A percentile compares a stretch with the other conserved stretches of the same genome.
Evolutionary conservation across 2,113 vertebrate genomes (phyloP).

Genomic region (Atherinomorus stipes): DNA sequence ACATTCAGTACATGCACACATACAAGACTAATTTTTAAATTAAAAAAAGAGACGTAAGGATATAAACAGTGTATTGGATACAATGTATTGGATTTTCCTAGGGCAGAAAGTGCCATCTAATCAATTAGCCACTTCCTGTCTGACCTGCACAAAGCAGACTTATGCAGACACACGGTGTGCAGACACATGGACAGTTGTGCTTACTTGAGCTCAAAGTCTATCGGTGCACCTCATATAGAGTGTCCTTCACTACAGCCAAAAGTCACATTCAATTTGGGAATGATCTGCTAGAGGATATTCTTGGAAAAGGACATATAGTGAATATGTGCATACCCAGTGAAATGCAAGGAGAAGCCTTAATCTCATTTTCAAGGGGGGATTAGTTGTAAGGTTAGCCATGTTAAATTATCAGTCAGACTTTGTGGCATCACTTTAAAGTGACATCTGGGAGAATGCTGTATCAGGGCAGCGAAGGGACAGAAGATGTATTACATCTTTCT

Average conservation of each 20-base stretch:
- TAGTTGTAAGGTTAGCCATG: constrained; percentile 42
- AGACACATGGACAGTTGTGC: neutral
- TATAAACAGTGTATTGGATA: too few relatives aligned
- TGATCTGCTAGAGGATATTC: constrained; percentile 55
- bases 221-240: constrained; percentile 56
- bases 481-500: neutral
- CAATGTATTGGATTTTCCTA: too few relatives aligned
- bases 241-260: constrained; percentile 46
- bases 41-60: too few relatives aligned
- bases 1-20: too few relatives aligned
- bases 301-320: constrained; percentile 52
- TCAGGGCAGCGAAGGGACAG: neutral
- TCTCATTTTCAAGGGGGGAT: constrained; percentile 43
- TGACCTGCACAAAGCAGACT: neutral
- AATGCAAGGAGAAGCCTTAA: constrained; percentile 66
- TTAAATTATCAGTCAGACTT: constrained; percentile 46
- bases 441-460: constrained; percentile 31
- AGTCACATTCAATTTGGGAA: constrained; percentile 63
- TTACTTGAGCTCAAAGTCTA: constrained; percentile 31
- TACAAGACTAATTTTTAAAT: too few relatives aligned
- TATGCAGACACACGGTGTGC: neutral
- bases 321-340: constrained; percentile 70
- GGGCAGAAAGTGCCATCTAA: too few relatives aligned
- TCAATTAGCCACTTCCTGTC: too few relatives aligned
- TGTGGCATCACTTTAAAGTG: constrained; percentile 13